Percentiles rank a stretch among this genome's conserved stretches.
Conservation (phyloP, 1,140 invertebrate species). For the Ceratina australensis region DNA sequence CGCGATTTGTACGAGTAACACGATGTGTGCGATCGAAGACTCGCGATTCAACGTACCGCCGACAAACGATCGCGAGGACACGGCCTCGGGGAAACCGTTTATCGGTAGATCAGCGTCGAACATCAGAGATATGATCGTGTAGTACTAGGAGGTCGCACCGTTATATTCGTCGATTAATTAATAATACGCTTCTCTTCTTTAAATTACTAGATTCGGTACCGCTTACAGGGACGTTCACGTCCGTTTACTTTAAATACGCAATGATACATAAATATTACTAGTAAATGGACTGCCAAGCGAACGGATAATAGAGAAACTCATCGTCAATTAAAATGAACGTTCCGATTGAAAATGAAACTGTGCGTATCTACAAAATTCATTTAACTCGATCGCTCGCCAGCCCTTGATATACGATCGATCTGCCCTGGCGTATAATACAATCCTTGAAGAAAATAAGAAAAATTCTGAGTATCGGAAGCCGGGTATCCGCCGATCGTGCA, state of each 20-base stretch:
- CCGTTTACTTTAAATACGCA: constrained; percentile 43
- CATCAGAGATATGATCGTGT: constrained; percentile 37
- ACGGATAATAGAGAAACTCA: neutral
- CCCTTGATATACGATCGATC: constrained; percentile 17
- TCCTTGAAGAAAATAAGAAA: neutral
- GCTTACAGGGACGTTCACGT: constrained; percentile 38
- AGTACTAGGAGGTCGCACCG: constrained; percentile 38
- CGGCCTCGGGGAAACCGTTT: neutral
- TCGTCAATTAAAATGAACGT: neutral
- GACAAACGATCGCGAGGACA: neutral
- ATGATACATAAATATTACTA: constrained; percentile 46
- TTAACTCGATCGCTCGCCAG: constrained; percentile 1
- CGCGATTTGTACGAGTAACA: constrained; percentile 42
- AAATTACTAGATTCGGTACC: constrained; percentile 53
- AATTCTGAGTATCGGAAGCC: neutral
- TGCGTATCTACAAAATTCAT: neutral
- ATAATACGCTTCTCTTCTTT: constrained; percentile 28
- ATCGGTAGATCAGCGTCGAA: neutral
- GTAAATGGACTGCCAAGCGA: constrained; percentile 1
- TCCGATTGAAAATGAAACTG: neutral
- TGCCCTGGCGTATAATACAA: constrained; percentile 35
- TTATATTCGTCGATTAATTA: constrained; percentile 37
- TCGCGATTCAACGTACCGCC: constrained; percentile 1
- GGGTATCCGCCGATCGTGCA: no score
- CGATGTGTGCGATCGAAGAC: constrained; percentile 28